Conservation (phyloP, 2,888 invertebrate species). For the Diaperis boleti region DNA sequence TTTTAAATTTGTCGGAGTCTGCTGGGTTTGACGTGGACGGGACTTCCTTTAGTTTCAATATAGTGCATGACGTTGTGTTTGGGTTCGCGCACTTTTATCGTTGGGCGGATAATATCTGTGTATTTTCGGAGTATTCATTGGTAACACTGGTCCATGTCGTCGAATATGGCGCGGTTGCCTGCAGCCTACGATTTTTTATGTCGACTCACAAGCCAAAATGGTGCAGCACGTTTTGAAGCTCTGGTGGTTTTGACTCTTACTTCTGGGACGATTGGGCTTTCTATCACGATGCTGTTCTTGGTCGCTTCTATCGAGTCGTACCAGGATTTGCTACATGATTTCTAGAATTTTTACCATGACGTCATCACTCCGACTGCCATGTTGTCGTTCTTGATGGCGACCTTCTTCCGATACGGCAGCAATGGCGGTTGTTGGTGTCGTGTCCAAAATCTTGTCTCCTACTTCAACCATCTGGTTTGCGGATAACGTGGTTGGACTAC, state of each 20-base stretch:
- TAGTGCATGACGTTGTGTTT: conserved; percentile 48
- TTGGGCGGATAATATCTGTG: conserved; percentile 19
- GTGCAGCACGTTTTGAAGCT: conserved; percentile 13
- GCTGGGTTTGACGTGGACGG: conserved; percentile 51
- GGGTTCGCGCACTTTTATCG: not conserved
- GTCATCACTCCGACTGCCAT: not conserved
- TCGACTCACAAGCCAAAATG: conserved; percentile 42
- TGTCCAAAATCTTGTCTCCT: conserved; percentile 10
- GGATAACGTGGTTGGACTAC: not conserved
- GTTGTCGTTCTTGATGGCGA: no score
- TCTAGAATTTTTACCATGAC: no score
- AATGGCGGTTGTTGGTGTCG: conserved; percentile 13
- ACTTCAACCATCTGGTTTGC: conserved; percentile 5
- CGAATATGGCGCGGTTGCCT: not conserved
- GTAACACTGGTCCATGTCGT: not conserved
- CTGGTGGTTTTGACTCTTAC: not conserved
- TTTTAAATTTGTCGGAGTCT: conserved; percentile 52
- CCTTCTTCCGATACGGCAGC: no score
- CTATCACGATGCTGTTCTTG: not conserved
- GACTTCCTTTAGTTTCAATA: conserved; percentile 54
- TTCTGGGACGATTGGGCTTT: no score
- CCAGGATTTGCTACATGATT: no score
- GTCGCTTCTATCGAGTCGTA: not conserved
- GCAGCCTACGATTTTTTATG: conserved; percentile 24
- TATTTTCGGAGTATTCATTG: conserved; percentile 14